Evolutionary conservation across 2,888 invertebrate genomes (phyloP).

Genomic region (Merodon equestris): DNA sequence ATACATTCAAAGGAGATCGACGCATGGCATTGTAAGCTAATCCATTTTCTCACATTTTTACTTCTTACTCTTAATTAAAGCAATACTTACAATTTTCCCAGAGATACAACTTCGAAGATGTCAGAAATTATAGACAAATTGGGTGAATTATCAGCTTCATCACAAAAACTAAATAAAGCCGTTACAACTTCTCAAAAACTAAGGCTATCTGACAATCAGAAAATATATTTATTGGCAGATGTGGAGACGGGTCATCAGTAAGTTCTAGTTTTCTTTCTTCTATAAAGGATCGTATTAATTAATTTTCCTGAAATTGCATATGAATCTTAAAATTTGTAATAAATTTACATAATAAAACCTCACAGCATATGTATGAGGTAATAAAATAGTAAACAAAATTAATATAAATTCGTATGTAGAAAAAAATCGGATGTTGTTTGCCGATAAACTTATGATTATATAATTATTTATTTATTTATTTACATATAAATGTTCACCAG

Average conservation of each 20-base stretch:
- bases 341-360: too few species aligned
- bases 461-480: too few species aligned
- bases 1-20: constrained; percentile 80
- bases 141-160: constrained; percentile 86
- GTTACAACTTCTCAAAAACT: constrained; percentile 87
- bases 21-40: constrained; percentile 79
- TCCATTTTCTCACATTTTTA: background rate
- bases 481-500: background rate
- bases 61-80: constrained; percentile 18
- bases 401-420: too few species aligned
- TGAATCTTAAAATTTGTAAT: too few species aligned
- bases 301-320: too few species aligned
- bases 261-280: constrained; percentile 72
- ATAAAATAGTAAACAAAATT: too few species aligned
- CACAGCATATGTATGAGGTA: too few species aligned
- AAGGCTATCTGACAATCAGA: constrained; percentile 80
- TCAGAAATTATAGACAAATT: constrained; percentile 84
- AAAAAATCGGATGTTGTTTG: too few species aligned
- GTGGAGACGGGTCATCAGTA: constrained; percentile 81
- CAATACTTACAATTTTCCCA: constrained; percentile 1
- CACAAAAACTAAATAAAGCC: constrained; percentile 86
- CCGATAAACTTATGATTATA: too few species aligned
- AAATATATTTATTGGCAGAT: constrained; percentile 77
- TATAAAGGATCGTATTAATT: too few species aligned
- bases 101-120: constrained; percentile 81